phyloP scores from a whole-genome alignment of 2,888 invertebrate genomes.

The Hypolimnas misippus region DNA sequence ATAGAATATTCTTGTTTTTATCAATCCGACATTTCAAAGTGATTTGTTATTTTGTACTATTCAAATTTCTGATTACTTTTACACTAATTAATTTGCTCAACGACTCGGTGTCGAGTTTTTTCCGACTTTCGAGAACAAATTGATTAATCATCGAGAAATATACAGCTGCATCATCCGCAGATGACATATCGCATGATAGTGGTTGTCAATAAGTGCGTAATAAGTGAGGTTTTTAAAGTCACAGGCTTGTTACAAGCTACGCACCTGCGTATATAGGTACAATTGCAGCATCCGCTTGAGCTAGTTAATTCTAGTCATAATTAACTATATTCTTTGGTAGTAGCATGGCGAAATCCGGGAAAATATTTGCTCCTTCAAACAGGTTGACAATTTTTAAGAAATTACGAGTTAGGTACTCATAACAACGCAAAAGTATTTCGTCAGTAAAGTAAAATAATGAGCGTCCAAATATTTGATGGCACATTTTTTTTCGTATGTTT shows the following conservation, averaged over 20 bases:
- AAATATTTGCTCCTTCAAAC: neutral
- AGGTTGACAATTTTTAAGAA: neutral
- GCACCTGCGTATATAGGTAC: neutral
- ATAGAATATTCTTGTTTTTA: too few relatives aligned
- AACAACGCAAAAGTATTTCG: conserved; percentile 1
- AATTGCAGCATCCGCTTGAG: neutral
- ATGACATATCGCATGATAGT: conserved; percentile 2
- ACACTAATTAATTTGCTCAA: too few relatives aligned
- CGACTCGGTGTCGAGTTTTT: neutral
- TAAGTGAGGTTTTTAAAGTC: conserved; percentile 1
- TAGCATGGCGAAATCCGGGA: neutral
- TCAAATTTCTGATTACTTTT: too few relatives aligned
- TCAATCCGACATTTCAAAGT: too few relatives aligned
- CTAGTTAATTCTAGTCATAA: neutral
- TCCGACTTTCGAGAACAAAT: neutral
- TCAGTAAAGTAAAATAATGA: conserved; percentile 3
- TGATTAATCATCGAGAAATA: neutral
- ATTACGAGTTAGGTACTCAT: neutral
- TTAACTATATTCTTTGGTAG: neutral
- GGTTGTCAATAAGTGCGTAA: neutral
- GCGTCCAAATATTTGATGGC: neutral
- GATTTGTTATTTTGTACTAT: too few relatives aligned
- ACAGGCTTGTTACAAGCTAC: neutral
- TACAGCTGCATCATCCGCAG: neutral
- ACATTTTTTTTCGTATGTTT: neutral